Evolutionary conservation across 2,113 vertebrate species (phyloP).

Genomic region (Psittacara wagleri): DNA sequence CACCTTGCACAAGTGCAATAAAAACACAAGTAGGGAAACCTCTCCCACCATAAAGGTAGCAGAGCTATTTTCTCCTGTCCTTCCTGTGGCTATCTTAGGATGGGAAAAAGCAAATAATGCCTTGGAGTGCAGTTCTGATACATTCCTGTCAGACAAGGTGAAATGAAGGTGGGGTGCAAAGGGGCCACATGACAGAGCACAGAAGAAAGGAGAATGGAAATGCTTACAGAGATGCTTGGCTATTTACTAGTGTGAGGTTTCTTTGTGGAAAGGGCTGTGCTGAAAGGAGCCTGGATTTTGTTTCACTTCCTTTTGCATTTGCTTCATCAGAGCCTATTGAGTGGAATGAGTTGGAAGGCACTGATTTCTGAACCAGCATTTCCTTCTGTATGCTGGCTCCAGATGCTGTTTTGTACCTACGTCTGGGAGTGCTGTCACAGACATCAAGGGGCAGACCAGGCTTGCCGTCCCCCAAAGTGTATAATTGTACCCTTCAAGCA

Average conservation of each 20-base stretch:
- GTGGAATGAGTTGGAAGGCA: background rate
- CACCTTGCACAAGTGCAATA: background rate
- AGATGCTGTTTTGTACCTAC: background rate
- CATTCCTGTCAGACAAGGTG: background rate
- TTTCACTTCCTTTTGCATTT: background rate
- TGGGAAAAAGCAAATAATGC: background rate
- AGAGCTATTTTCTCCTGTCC: background rate
- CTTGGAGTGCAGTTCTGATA: background rate
- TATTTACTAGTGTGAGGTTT: background rate
- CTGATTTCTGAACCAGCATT: background rate
- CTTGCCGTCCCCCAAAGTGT: rapidly evolving
- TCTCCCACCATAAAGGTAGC: background rate
- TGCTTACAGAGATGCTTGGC: background rate
- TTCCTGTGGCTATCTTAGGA: background rate
- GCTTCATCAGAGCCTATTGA: background rate
- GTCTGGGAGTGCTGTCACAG: background rate
- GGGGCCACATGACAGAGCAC: background rate
- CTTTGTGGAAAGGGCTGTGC: background rate
- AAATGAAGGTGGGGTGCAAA: background rate
- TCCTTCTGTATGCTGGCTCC: background rate
- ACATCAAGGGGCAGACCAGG: background rate
- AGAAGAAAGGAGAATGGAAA: background rate
- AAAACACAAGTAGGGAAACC: background rate
- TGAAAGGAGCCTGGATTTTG: background rate
- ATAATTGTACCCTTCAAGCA: too few relatives aligned